Evolutionary conservation across 2,113 vertebrate species (phyloP).

Genomic region (Epinephelus lanceolatus): DNA sequence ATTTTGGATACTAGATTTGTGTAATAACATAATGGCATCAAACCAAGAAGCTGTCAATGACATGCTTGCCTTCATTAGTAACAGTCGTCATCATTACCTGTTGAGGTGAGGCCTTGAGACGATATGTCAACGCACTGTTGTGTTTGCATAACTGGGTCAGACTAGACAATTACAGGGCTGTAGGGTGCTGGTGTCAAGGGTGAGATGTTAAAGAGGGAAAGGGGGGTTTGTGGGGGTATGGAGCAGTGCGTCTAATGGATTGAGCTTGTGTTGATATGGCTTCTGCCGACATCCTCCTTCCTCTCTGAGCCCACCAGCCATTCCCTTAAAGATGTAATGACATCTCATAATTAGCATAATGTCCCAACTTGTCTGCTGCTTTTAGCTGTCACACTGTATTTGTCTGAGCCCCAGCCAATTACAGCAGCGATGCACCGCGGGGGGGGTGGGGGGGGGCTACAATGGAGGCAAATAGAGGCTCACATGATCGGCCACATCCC

Average conservation of each 20-base stretch:
- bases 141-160: conserved; percentile 70
- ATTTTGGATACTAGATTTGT: not conserved
- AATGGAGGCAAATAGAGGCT: conserved; percentile 56
- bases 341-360: conserved; percentile 86
- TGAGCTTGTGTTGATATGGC: conserved; percentile 65
- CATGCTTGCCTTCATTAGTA: conserved; percentile 53
- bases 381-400: conserved; percentile 84
- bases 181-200: conserved; percentile 66
- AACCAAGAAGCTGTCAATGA: conserved; percentile 32
- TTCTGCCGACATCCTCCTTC: conserved; percentile 83
- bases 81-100: conserved; percentile 49
- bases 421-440: conserved; percentile 41
- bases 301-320: conserved; percentile 73
- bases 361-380: conserved; percentile 84
- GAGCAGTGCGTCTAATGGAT: conserved; percentile 57
- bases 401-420: conserved; percentile 82
- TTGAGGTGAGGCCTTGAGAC: conserved; percentile 53
- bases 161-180: conserved; percentile 70
- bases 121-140: conserved; percentile 45
- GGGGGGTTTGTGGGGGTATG: conserved; percentile 2
- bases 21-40: conserved; percentile 31
- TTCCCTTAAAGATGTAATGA: conserved; percentile 84
- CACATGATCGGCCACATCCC: conserved; percentile 61
- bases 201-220: conserved; percentile 58
- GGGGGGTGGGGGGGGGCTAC: conserved; percentile 10